These are phyloP conservation scores for Muschampia plurimacula DNA, from an alignment of 2,888 invertebrate species.

Conservation along the genomic window DNA sequence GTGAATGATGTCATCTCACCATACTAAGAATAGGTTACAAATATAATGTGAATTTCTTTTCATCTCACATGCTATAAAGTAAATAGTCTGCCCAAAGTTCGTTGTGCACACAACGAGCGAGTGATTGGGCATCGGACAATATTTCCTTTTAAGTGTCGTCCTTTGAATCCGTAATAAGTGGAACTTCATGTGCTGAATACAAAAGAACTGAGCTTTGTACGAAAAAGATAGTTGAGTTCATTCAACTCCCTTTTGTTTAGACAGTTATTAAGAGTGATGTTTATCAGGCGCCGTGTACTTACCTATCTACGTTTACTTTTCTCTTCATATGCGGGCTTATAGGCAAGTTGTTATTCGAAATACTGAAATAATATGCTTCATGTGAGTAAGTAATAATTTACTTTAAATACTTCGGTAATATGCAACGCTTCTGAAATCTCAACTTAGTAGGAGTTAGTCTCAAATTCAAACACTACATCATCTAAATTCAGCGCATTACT, in stretches of 20 bases:
- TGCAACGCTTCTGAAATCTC: too few relatives aligned
- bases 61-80: background rate
- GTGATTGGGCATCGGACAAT: conserved; percentile 64
- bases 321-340: background rate
- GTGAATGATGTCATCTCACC: too few relatives aligned
- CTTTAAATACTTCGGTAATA: too few relatives aligned
- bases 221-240: conserved; percentile 70
- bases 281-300: conserved; percentile 32
- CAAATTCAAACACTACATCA: too few relatives aligned
- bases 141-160: conserved; percentile 81
- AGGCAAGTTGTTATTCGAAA: background rate
- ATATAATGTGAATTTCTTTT: too few relatives aligned
- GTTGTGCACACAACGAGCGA: conserved; percentile 39
- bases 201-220: conserved; percentile 64
- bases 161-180: conserved; percentile 81
- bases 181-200: conserved; percentile 76
- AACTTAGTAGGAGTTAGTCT: too few relatives aligned
- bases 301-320: conserved; percentile 7
- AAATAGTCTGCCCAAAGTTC: conserved; percentile 30
- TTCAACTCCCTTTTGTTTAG: conserved; percentile 63
- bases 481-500: too few relatives aligned
- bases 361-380: background rate
- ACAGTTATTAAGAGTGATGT: conserved; percentile 37
- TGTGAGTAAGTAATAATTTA: too few relatives aligned
- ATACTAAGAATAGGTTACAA: too few relatives aligned